phyloP scores from a whole-genome alignment of 92 coral and sea anemone genomes.

The Bergia sp. region DNA sequence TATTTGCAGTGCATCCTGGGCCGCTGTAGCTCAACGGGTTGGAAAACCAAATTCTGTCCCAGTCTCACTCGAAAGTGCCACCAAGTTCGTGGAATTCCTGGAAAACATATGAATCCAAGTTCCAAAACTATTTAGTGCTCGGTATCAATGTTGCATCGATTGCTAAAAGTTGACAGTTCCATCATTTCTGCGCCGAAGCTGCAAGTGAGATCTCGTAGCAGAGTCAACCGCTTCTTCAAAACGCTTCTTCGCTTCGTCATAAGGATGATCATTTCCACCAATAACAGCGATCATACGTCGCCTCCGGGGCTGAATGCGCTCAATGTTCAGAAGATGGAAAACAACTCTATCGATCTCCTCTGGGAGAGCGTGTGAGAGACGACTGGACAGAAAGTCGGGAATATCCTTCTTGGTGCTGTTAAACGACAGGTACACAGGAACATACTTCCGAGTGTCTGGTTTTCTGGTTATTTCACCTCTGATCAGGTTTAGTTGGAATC shows the following conservation, averaged over 20 bases:
- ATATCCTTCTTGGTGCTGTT: constrained; percentile 67
- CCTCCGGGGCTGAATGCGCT: constrained; percentile 75
- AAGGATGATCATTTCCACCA: constrained; percentile 81
- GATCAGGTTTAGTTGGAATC: constrained; percentile 73
- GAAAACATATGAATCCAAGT: no score
- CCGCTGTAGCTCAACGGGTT: no score
- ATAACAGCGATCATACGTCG: constrained; percentile 70
- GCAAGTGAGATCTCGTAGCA: constrained; percentile 12
- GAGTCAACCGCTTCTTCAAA: constrained; percentile 56
- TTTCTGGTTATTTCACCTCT: constrained; percentile 72
- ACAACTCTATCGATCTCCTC: constrained; percentile 72
- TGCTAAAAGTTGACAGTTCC: background rate
- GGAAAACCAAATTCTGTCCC: no score
- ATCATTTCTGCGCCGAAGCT: background rate
- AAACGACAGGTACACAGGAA: constrained; percentile 74
- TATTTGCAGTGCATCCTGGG: no score
- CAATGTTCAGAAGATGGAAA: constrained; percentile 76
- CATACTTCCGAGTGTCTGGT: constrained; percentile 69
- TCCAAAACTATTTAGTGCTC: background rate
- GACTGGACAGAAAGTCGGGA: constrained; percentile 68
- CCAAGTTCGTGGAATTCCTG: no score
- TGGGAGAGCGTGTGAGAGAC: constrained; percentile 66
- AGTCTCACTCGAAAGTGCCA: no score
- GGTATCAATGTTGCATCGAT: background rate
- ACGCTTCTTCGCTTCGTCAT: constrained; percentile 65